Evolutionary conservation across 2,888 invertebrate species (phyloP).

Genomic region (Dryobotodes eremita): DNA sequence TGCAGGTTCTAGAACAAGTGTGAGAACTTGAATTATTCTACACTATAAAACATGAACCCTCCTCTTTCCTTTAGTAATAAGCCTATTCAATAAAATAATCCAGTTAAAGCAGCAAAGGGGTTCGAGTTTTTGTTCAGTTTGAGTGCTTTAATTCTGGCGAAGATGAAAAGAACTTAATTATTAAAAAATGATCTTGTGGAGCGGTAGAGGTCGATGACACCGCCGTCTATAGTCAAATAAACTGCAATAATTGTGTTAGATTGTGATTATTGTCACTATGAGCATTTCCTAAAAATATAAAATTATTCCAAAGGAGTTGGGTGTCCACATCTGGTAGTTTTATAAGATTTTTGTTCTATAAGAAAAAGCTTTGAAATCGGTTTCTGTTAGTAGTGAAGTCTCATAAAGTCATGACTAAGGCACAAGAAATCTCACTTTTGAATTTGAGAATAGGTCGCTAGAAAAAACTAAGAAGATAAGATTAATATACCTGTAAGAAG

Average conservation of each 20-base stretch:
- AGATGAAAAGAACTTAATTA: slow-evolving; percentile 63
- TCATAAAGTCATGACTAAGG: neutral
- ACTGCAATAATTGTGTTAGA: slow-evolving; percentile 32
- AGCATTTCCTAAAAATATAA: slow-evolving; percentile 4
- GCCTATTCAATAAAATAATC: slow-evolving; percentile 80
- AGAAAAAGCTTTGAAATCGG: neutral
- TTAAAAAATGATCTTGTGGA: slow-evolving; percentile 64
- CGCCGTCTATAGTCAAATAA: slow-evolving; percentile 37
- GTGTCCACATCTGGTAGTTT: neutral
- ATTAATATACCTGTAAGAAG: slow-evolving; percentile 31
- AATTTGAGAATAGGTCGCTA: slow-evolving; percentile 17
- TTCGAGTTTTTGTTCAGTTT: slow-evolving; percentile 68
- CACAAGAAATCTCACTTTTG: slow-evolving; percentile 23
- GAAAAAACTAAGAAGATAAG: slow-evolving; percentile 44
- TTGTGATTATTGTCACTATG: slow-evolving; percentile 11
- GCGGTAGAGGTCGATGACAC: slow-evolving; percentile 58
- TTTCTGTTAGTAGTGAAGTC: neutral
- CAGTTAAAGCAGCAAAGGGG: slow-evolving; percentile 67
- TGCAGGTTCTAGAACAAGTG: slow-evolving; percentile 72
- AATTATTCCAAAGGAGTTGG: neutral
- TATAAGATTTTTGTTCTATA: neutral
- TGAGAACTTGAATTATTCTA: slow-evolving; percentile 71
- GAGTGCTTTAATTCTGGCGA: slow-evolving; percentile 62
- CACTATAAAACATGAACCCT: slow-evolving; percentile 60
- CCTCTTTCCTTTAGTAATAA: slow-evolving; percentile 77